Percentiles rank a stretch among this genome's conserved stretches.
Conservation (phyloP, 2,888 invertebrate species). For the Habroteleia sp. region DNA sequence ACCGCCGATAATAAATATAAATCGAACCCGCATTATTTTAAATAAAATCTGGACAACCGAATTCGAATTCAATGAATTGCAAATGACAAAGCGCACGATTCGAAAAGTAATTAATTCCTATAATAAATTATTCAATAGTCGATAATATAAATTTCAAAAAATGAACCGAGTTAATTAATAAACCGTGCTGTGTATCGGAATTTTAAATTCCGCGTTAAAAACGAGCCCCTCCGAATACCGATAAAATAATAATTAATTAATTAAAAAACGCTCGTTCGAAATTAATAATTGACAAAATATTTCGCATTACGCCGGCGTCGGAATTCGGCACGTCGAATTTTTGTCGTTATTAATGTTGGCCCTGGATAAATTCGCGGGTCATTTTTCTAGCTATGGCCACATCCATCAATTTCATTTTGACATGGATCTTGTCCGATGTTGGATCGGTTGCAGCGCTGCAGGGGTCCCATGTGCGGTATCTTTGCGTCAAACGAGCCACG, state of each 20-base stretch:
- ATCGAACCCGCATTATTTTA: too few relatives aligned
- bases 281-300: conserved; percentile 16
- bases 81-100: too few relatives aligned
- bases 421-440: conserved; percentile 43
- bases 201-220: too few relatives aligned
- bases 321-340: conserved; percentile 13
- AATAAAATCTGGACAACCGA: too few relatives aligned
- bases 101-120: too few relatives aligned
- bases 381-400: conserved; percentile 48
- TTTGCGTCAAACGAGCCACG: conserved; percentile 30
- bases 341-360: conserved; percentile 14
- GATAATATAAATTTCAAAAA: too few relatives aligned
- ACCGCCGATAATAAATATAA: too few relatives aligned
- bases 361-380: conserved; percentile 35
- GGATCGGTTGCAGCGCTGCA: conserved; percentile 45
- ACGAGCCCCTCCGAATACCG: conserved; percentile 5
- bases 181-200: too few relatives aligned
- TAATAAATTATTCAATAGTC: too few relatives aligned
- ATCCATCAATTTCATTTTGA: conserved; percentile 61
- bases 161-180: too few relatives aligned
- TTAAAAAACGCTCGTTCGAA: neutral
- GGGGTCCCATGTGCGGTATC: conserved; percentile 59
- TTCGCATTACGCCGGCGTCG: conserved; percentile 4
- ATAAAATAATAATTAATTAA: conserved; percentile 16
- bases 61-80: too few relatives aligned